phyloP scores from a whole-genome alignment of 2,113 vertebrate genomes.

The Pseudonaja textilis region DNA sequence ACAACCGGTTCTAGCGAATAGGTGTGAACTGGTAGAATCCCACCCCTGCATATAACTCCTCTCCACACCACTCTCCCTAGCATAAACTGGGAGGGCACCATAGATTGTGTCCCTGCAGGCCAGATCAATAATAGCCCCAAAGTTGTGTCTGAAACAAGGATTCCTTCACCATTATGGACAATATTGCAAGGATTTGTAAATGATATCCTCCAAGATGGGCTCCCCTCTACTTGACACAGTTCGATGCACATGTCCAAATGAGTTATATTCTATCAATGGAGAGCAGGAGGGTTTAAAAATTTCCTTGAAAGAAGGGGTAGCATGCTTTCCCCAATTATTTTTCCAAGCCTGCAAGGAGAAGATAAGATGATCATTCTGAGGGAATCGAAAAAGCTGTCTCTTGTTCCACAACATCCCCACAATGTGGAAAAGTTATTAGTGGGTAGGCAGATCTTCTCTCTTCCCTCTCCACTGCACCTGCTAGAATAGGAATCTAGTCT shows the following conservation, averaged over 20 bases:
- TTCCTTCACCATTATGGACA: neutral
- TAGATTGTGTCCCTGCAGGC: neutral
- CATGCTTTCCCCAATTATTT: neutral
- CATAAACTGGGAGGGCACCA: neutral
- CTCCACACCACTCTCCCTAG: too few species aligned
- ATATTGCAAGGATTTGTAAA: neutral
- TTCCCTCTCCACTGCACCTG: neutral
- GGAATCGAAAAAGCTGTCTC: neutral
- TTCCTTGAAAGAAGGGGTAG: neutral
- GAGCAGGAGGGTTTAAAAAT: neutral
- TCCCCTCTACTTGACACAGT: neutral
- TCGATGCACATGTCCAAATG: neutral
- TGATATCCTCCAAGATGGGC: neutral
- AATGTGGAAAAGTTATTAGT: neutral
- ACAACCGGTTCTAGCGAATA: too few species aligned
- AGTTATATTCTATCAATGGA: neutral
- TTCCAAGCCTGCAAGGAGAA: neutral
- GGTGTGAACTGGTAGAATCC: too few species aligned
- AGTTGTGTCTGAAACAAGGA: neutral
- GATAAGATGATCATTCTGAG: neutral
- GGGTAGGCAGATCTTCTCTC: neutral
- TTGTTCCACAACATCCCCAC: neutral
- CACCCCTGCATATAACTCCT: too few species aligned
- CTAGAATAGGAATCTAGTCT: conserved; percentile 2
- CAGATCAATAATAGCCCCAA: neutral